These are phyloP conservation scores for Rhincodon typus DNA, from an alignment of 2,797 vertebrate genomes.

Conservation along the genomic window DNA sequence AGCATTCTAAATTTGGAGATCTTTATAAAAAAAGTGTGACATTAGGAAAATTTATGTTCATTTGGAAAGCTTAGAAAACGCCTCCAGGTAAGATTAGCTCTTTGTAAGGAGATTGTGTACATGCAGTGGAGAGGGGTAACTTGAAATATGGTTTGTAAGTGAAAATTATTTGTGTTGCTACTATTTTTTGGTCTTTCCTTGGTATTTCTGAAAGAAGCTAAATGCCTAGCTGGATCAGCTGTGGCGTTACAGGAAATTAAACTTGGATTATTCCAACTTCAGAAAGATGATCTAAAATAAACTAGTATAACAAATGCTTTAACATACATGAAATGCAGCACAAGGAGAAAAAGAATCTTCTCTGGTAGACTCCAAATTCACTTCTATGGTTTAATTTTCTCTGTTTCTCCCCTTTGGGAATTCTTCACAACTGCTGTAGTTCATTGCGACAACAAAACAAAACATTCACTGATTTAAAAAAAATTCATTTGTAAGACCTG, in stretches of 20 bases:
- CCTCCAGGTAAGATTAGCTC: neutral
- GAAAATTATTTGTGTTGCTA: neutral
- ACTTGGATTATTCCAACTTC: neutral
- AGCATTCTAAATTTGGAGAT: neutral
- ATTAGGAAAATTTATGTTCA: neutral
- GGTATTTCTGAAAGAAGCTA: neutral
- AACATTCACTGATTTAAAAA: neutral
- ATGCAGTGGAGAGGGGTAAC: neutral
- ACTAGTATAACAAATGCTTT: neutral
- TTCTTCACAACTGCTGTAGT: neutral
- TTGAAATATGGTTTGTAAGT: neutral
- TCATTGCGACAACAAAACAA: neutral
- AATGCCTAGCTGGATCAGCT: neutral
- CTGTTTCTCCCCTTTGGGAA: neutral
- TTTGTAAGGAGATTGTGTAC: neutral
- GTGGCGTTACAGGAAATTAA: neutral
- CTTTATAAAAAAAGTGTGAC: neutral
- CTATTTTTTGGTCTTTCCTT: neutral
- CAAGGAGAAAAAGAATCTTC: neutral
- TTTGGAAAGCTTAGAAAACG: neutral
- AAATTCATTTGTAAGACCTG: slow-evolving; percentile 13
- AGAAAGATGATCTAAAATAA: neutral
- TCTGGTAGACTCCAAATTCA: neutral
- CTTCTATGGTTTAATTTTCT: neutral
- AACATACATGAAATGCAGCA: neutral